phyloP scores from a whole-genome alignment of 2,888 invertebrate genomes.

The Eristalis pertinax region DNA sequence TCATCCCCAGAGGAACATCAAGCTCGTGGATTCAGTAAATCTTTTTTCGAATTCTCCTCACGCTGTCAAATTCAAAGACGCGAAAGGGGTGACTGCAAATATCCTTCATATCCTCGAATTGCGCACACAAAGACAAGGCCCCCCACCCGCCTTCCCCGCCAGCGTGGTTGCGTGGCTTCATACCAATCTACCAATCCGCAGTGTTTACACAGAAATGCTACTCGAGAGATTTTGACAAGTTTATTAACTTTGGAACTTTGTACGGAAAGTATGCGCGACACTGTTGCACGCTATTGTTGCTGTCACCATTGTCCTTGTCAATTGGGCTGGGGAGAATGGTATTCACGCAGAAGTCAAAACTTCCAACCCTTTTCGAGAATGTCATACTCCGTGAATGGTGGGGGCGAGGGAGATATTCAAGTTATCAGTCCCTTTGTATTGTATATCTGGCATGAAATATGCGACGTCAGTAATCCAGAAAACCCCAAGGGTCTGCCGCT shows the following conservation, averaged over 20 bases:
- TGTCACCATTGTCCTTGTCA: constrained; percentile 13
- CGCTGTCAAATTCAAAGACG: constrained; percentile 23
- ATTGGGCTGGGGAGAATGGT: constrained; percentile 13
- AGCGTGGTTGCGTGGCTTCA: neutral
- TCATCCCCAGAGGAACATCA: neutral
- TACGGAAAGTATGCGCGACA: constrained; percentile 64
- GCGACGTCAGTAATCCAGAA: constrained; percentile 67
- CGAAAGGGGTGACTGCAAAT: neutral
- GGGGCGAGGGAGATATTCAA: constrained; percentile 32
- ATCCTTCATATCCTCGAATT: neutral
- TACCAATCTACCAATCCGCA: constrained; percentile 52
- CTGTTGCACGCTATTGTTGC: constrained; percentile 69
- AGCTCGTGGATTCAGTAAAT: constrained; percentile 18
- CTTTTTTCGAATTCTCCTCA: constrained; percentile 48
- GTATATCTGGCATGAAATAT: constrained; percentile 68
- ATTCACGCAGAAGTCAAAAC: constrained; percentile 65
- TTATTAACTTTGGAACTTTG: constrained; percentile 68
- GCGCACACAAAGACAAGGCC: neutral
- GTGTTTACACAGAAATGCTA: constrained; percentile 59
- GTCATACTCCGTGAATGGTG: neutral
- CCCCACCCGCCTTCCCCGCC: neutral
- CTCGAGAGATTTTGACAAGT: constrained; percentile 68
- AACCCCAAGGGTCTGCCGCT: constrained; percentile 71
- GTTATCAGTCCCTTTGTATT: constrained; percentile 23
- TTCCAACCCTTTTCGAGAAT: constrained; percentile 54